Evolutionary conservation across 2,888 invertebrate species (phyloP), one percentile per base, ranked within the genome.

Genomic region (Antheraea yamamai): DNA sequence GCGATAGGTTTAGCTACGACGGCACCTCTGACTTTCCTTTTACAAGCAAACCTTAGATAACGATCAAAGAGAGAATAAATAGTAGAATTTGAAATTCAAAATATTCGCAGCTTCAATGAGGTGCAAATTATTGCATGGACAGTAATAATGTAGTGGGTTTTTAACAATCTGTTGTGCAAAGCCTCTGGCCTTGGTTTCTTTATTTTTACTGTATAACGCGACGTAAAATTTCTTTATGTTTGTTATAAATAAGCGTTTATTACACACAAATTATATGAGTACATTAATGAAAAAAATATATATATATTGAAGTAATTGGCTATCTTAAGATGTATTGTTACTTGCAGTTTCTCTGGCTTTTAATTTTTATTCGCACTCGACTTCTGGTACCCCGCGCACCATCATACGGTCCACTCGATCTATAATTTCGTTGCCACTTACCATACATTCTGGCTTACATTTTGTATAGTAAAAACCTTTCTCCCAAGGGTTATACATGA

Each of bases 1-100:
- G 23, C 66, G 55, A 16, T 23, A 73, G 23, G 68, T 75, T 66
- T 26, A 26, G 70, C 23, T 75, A 73, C 73, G 75, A 75, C 72
- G 64, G 23, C 20, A 30, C 26, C 73, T 79, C 75, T 75, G 73
- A 84, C 84, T 83, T 84, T 85, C 84, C 80, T 83, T 83, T 77
- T 72, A 80, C 79, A 79, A 66, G 77, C 80, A 77, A 81, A 78
- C 78, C 79, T 78, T 77, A 84, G 89, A 90, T 91, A 90, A 85
- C 84, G 83, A 91, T 91, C 90, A 77, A 79, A 83, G 74, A 80
- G 80, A 81, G 85, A 84, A 88, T 89, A 89, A 89, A 89, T 87
- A 88, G 84, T 81, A 79, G 83, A 83, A 91, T 91, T 92, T 89
- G 86, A 90, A 91, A 88, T 91, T 89, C 89, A 87, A 89, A 91